Base-by-base conservation (phyloP, 2,888 invertebrate genomes). In the Phaedon cochleariae region DNA sequence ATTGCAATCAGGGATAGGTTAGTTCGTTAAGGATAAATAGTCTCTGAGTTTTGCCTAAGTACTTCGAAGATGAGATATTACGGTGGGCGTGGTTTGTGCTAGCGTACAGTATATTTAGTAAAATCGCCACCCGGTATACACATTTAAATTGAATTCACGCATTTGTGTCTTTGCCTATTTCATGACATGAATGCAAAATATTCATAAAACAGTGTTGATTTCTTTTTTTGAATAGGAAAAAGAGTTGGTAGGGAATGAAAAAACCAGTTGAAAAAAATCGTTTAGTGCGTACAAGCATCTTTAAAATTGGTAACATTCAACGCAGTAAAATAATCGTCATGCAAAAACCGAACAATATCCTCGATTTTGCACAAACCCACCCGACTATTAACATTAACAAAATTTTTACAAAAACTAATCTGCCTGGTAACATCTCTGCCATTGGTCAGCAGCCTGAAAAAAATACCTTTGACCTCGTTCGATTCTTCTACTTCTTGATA, bases 261-360 rank as follows among this genome's bases (percentile, higher is more conserved):
- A 41, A 2, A 15, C 41, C 41, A 41, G 3, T 4, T 41, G 4
- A 34, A 4, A 2, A 2, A 41, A 15, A 15, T n/a, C n/a, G 3
- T 26, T 66, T 20, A 66, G 49, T 59, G 53, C 64, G 73, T 73
- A 76, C 94, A 94, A 0, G 94, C 95, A 77, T 95, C 94, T 82
- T 94, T 94, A 79, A 91, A 95, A 83, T 95, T 95, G 12, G 92
- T 93, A n/a, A 91, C 91, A 81, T 95, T 95, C 75, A 96, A 90
- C 59, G 88, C 86, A 12, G 88, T 85, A 78, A 96, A 94, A 81
- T 95, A 95, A 83, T 95, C 93, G 73, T 94, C 94, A 74, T 95
- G 94, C 68, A 96, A 87, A 82, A 95, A 96, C 68, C 95, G 85
- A 9, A 94, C 91, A 67, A 96, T 94, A 78, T 91, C 91, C 81